Conservation (phyloP, 1,140 invertebrate genomes). For the Drosophila melanogaster region DNA sequence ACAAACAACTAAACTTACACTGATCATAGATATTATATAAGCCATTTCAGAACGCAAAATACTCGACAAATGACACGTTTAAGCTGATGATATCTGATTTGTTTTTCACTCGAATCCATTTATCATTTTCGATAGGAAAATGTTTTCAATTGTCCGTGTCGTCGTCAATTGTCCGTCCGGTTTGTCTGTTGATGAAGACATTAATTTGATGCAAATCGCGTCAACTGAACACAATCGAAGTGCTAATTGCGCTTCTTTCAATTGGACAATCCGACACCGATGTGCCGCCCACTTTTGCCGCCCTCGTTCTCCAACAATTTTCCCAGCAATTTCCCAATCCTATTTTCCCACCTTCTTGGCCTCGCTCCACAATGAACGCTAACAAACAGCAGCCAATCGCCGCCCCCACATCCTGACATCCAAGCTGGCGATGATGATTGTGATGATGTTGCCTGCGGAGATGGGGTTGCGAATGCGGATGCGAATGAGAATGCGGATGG, state of each 20-base stretch:
- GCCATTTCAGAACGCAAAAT: no score
- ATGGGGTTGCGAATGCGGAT: slow-evolving; percentile 8
- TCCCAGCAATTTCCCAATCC: neutral
- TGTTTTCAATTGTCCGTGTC: slow-evolving; percentile 40
- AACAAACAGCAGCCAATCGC: slow-evolving; percentile 71
- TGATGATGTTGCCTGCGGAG: slow-evolving; percentile 3
- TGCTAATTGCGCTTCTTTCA: slow-evolving; percentile 82
- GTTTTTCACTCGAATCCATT: slow-evolving; percentile 25
- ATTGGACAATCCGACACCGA: slow-evolving; percentile 49
- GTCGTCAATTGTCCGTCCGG: slow-evolving; percentile 22
- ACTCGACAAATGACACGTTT: neutral
- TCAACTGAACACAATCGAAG: slow-evolving; percentile 79
- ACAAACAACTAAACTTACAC: no score
- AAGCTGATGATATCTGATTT: slow-evolving; percentile 1
- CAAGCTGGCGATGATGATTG: slow-evolving; percentile 14
- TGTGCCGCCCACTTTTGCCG: neutral
- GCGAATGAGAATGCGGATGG: slow-evolving; percentile 10
- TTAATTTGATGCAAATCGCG: slow-evolving; percentile 83
- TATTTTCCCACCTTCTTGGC: neutral
- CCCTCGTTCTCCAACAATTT: neutral
- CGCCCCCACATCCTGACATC: slow-evolving; percentile 8
- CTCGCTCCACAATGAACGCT: slow-evolving; percentile 39
- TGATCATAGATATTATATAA: no score
- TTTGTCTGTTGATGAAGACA: slow-evolving; percentile 77
- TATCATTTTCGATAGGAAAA: slow-evolving; percentile 25